These are phyloP conservation scores for Anastrepha obliqua DNA, from an alignment of 1,140 invertebrate genomes.

Conservation along the genomic window DNA sequence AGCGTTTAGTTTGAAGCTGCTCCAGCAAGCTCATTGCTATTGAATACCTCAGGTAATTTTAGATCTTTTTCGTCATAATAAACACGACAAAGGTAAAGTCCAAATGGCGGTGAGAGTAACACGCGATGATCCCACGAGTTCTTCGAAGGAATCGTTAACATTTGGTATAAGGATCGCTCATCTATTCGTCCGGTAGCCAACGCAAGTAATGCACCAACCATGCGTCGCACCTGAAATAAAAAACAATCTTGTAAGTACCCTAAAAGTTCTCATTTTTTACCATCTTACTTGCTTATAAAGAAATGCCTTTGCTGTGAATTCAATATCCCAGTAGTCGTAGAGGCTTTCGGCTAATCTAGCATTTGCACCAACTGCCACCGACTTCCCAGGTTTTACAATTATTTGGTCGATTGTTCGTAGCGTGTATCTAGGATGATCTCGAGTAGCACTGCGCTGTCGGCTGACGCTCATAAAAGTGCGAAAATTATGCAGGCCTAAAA, in stretches of 20 bases:
- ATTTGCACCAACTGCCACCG: constrained; percentile 73
- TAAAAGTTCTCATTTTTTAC: not conserved
- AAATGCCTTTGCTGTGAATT: constrained; percentile 79
- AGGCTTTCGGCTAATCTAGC: constrained; percentile 68
- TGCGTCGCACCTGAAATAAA: constrained; percentile 80
- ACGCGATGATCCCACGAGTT: constrained; percentile 79
- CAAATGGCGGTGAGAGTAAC: constrained; percentile 77
- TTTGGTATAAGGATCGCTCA: constrained; percentile 79
- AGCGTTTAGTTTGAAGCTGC: constrained; percentile 77
- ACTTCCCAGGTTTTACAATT: constrained; percentile 74
- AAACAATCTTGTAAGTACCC: not conserved
- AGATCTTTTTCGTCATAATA: constrained; percentile 80
- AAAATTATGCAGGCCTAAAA: constrained; percentile 82
- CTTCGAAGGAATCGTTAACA: constrained; percentile 84
- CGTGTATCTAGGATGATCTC: constrained; percentile 74
- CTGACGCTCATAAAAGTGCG: constrained; percentile 78
- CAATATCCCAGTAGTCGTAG: constrained; percentile 81
- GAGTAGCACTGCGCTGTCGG: constrained; percentile 71
- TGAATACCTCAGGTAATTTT: not conserved
- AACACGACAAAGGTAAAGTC: constrained; percentile 82
- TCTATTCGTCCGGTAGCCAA: constrained; percentile 78
- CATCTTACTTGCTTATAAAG: constrained; percentile 82
- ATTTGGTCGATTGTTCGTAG: constrained; percentile 75
- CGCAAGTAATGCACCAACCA: constrained; percentile 79
- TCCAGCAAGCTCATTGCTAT: constrained; percentile 80